phyloP scores from a whole-genome alignment of 1,140 invertebrate genomes.

The Meloidogyne hapla region DNA sequence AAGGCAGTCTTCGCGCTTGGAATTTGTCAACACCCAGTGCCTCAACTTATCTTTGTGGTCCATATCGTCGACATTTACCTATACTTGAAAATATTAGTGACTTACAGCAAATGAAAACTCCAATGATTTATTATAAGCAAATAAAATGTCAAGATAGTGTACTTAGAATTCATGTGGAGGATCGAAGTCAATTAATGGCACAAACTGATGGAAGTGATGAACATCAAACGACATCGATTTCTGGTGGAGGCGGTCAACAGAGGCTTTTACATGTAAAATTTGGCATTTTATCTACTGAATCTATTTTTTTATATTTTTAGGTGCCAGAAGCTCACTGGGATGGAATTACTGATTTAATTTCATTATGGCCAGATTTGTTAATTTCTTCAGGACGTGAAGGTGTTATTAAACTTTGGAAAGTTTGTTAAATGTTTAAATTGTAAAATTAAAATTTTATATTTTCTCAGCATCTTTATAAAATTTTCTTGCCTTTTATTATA shows the following conservation, averaged over 20 bases:
- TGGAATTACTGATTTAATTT: constrained; percentile 43
- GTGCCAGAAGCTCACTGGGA: constrained; percentile 42
- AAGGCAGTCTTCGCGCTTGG: constrained; percentile 48
- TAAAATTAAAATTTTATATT: too few relatives aligned
- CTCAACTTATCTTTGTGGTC: constrained; percentile 49
- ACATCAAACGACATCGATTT: neutral
- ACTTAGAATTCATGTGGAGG: constrained; percentile 25
- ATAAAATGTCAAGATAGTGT: constrained; percentile 28
- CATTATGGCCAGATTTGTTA: constrained; percentile 46
- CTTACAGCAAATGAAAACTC: constrained; percentile 26
- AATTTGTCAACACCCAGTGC: constrained; percentile 41
- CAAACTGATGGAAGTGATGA: neutral
- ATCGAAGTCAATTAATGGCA: constrained; percentile 28
- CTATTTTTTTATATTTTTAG: constrained; percentile 22
- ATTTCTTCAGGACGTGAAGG: constrained; percentile 49
- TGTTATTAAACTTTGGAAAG: constrained; percentile 53
- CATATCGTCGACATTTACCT: constrained; percentile 47
- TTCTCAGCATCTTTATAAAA: too few relatives aligned
- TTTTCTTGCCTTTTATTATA: too few relatives aligned
- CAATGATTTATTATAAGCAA: constrained; percentile 31
- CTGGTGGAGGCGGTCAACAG: constrained; percentile 1
- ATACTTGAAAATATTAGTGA: constrained; percentile 22
- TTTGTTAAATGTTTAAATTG: neutral
- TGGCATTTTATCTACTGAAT: neutral
- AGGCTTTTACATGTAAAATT: constrained; percentile 23